Percentiles rank a stretch among this genome's conserved stretches.
These are phyloP conservation scores for Typhlichthys subterraneus DNA, from an alignment of 2,797 vertebrate genomes.

Conservation along the genomic window DNA sequence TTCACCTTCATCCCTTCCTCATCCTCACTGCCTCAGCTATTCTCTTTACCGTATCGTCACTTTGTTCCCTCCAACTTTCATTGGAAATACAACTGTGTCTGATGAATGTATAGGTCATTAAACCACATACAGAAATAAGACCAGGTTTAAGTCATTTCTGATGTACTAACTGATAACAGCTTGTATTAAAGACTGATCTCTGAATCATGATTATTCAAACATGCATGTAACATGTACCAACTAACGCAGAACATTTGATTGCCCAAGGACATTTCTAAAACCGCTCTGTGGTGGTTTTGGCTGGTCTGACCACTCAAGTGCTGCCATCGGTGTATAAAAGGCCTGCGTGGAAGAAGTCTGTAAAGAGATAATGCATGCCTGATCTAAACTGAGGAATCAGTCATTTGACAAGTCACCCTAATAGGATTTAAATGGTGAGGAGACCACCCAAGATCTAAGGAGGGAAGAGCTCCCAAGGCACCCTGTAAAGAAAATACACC, in stretches of 20 bases:
- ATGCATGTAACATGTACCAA: no score
- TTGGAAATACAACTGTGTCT: background rate
- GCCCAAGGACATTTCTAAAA: background rate
- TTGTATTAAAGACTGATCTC: background rate
- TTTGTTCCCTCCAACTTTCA: no score
- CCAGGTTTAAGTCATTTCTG: no score
- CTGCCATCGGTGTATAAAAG: background rate
- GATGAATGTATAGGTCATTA: background rate
- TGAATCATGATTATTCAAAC: background rate
- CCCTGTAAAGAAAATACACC: conserved; percentile 48
- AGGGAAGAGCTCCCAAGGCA: conserved; percentile 32
- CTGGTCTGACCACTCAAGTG: background rate
- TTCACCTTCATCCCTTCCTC: conserved; percentile 7
- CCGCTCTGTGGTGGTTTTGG: background rate
- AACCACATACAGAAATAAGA: conserved; percentile 1
- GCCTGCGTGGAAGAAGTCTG: background rate
- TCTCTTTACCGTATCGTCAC: background rate
- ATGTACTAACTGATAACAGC: background rate
- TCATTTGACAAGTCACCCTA: conserved; percentile 32
- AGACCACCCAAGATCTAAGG: conserved; percentile 60
- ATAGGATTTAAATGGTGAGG: conserved; percentile 25
- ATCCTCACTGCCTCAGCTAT: background rate
- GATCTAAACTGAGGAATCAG: conserved; percentile 29
- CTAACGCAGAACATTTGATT: background rate
- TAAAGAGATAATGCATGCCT: background rate